These are phyloP conservation scores for Myiotriccus ornatus DNA, from an alignment of 2,797 vertebrate genomes.

Conservation along the genomic window DNA sequence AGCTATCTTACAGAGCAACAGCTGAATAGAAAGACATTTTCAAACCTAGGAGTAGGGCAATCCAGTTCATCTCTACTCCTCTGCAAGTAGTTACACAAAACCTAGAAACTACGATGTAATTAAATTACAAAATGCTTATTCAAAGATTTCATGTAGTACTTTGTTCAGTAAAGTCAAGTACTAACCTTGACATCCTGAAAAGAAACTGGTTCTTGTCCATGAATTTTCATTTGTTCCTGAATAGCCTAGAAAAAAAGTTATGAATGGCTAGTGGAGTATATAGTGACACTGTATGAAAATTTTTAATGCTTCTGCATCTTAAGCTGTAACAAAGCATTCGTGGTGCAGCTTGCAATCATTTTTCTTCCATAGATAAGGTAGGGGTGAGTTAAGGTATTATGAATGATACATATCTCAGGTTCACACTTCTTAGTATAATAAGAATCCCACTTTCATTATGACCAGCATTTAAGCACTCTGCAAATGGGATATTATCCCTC, in stretches of 20 bases:
- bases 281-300: background rate
- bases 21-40: background rate
- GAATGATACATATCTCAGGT: accelerated
- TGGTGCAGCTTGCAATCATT: background rate
- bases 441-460: background rate
- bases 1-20: background rate
- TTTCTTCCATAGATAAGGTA: background rate
- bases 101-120: background rate
- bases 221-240: constrained; percentile 98
- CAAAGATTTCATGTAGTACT: background rate
- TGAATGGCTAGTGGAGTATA: background rate
- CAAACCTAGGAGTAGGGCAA: background rate
- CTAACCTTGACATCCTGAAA: constrained; percentile 97
- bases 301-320: background rate
- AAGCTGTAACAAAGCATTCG: background rate
- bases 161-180: background rate
- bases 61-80: background rate
- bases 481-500: background rate
- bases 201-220: constrained; percentile 93
- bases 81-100: background rate
- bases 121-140: background rate
- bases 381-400: background rate
- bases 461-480: background rate
- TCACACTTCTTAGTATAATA: background rate
- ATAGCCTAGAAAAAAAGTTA: constrained; percentile 83